These are phyloP conservation scores for Drosophila macrospina DNA, from an alignment of 2,888 invertebrate genomes.

Conservation along the genomic window DNA sequence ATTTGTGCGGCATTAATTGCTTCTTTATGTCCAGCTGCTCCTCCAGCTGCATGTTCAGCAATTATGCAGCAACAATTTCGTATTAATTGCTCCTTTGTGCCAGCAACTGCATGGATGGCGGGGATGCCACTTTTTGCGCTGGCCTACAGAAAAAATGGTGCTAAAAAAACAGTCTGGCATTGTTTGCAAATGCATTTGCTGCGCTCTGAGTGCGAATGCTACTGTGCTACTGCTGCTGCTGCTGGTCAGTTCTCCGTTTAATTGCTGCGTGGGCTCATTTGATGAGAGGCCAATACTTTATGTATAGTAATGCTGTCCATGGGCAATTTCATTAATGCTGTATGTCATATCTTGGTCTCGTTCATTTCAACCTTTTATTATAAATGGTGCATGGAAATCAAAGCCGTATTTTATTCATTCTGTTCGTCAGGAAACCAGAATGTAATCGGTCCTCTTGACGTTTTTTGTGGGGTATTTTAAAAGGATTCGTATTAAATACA, in stretches of 20 bases:
- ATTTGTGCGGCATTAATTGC: conserved; percentile 82
- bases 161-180: conserved; percentile 33
- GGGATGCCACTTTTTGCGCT: conserved; percentile 39
- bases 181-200: conserved; percentile 69
- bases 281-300: conserved; percentile 25
- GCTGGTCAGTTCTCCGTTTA: conserved; percentile 58
- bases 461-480: not conserved
- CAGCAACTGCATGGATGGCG: conserved; percentile 29
- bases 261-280: conserved; percentile 68
- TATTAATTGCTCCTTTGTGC: conserved; percentile 83
- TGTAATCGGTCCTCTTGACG: not conserved
- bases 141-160: conserved; percentile 35
- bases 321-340: conserved; percentile 57
- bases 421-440: not conserved
- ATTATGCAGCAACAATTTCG: conserved; percentile 82
- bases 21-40: conserved; percentile 72
- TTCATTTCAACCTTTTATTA: conserved; percentile 22
- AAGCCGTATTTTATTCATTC: not conserved
- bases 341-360: conserved; percentile 26
- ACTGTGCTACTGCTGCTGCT: conserved; percentile 1
- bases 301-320: conserved; percentile 38
- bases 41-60: conserved; percentile 76
- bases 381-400: conserved; percentile 6
- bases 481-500: not conserved
- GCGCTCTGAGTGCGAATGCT: conserved; percentile 20